Percentiles rank a stretch among this genome's conserved stretches.
These are phyloP conservation scores for Beroe ovata DNA, from an alignment of 37 sponge, comb jelly and placozoan genomes.

Conservation along the genomic window DNA sequence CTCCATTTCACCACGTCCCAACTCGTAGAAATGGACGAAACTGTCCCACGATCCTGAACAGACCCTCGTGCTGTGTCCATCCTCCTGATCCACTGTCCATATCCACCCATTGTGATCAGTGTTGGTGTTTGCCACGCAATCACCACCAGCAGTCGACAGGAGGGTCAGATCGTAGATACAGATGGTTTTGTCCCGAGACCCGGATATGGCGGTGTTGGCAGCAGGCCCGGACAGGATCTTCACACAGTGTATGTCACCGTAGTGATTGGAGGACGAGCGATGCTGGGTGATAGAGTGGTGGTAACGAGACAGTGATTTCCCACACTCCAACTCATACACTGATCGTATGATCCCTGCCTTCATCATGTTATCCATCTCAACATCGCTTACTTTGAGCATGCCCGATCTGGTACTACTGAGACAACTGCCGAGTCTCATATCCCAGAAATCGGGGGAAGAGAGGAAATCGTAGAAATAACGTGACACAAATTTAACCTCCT, in stretches of 20 bases:
- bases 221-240: constrained; percentile 24
- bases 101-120: constrained; percentile 61
- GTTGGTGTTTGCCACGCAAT: background rate
- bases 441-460: constrained; percentile 41
- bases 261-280: background rate
- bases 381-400: background rate
- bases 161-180: background rate
- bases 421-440: constrained; percentile 3
- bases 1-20: constrained; percentile 14
- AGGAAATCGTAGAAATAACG: constrained; percentile 49
- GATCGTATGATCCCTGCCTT: background rate
- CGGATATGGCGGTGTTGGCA: background rate
- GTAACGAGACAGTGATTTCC: background rate
- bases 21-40: constrained; percentile 10
- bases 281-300: background rate
- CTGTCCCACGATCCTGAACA: constrained; percentile 38
- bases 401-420: background rate
- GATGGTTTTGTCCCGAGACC: constrained; percentile 18
- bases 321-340: constrained; percentile 24
- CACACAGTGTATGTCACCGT: constrained; percentile 17
- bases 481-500: constrained; percentile 31
- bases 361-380: background rate
- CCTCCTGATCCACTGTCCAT: constrained; percentile 52
- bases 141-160: background rate
- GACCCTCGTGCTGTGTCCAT: background rate